Conservation (phyloP, 1,140 invertebrate genomes). For the Gonatopus flavifemur region DNA sequence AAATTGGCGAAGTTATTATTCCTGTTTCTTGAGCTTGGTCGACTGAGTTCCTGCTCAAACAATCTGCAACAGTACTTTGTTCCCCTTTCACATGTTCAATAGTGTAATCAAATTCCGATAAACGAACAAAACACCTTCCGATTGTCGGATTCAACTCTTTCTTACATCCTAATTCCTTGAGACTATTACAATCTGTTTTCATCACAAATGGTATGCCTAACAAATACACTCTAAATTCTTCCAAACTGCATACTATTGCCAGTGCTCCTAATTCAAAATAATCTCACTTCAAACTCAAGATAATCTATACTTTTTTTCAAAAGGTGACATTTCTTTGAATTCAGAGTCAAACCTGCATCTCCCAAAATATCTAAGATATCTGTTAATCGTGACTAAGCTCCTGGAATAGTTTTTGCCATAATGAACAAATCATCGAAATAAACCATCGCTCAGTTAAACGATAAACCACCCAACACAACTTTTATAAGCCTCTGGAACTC, state of each 20-base stretch:
- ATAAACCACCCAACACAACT: not conserved
- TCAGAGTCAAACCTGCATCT: not conserved
- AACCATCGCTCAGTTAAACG: not conserved
- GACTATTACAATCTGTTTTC: slow-evolving; percentile 1
- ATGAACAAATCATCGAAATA: not conserved
- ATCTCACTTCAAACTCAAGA: not conserved
- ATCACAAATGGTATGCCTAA: slow-evolving; percentile 3
- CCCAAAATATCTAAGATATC: not conserved
- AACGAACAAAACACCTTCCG: not conserved
- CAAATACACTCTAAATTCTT: slow-evolving; percentile 4
- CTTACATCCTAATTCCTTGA: not conserved
- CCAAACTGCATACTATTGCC: slow-evolving; percentile 4
- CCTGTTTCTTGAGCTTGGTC: slow-evolving; percentile 10
- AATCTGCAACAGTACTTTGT: not conserved
- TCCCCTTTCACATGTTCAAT: not conserved
- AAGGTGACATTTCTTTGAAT: not conserved
- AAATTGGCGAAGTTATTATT: too few species aligned
- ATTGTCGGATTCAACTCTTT: not conserved
- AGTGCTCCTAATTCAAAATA: slow-evolving; percentile 4
- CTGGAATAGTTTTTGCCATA: not conserved
- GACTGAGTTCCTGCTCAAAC: not conserved
- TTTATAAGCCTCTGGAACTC: not conserved
- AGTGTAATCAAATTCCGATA: not conserved
- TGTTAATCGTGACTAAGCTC: not conserved
- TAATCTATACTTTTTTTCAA: not conserved